Percentiles rank a stretch among this genome's conserved stretches.
Evolutionary conservation across 2,888 invertebrate genomes (phyloP).

Genomic region (Leucozona laternaria): DNA sequence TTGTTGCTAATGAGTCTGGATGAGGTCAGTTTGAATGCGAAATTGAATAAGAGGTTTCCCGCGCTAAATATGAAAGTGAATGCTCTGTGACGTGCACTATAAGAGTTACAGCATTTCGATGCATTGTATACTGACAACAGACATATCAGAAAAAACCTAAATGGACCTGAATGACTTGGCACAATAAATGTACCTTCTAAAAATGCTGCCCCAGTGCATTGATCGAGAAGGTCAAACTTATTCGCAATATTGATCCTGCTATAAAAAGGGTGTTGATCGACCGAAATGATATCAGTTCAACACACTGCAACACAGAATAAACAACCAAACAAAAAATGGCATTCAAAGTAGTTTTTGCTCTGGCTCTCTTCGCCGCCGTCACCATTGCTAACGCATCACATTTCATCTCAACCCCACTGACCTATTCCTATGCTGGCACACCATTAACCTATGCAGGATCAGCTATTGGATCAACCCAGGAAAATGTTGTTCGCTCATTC

Average conservation of each 20-base stretch:
- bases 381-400: slow-evolving; percentile 86
- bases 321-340: slow-evolving; percentile 61
- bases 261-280: slow-evolving; percentile 31
- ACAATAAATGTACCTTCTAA: not conserved
- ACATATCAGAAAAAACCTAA: not conserved
- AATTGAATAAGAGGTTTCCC: not conserved
- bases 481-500: slow-evolving; percentile 86
- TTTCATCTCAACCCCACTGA: slow-evolving; percentile 77
- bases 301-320: slow-evolving; percentile 3
- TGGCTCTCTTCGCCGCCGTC: slow-evolving; percentile 86
- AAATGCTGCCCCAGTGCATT: not conserved
- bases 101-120: no score
- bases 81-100: not conserved
- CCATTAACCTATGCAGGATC: slow-evolving; percentile 76
- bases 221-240: not conserved
- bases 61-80: not conserved
- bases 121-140: not conserved
- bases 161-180: not conserved
- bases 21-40: not conserved
- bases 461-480: slow-evolving; percentile 84
- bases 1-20: not conserved
- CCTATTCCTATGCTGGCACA: slow-evolving; percentile 81
- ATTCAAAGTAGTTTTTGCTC: slow-evolving; percentile 85
- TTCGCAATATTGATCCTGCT: slow-evolving; percentile 37
- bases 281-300: slow-evolving; percentile 40